These are phyloP conservation scores for Congeria kusceri DNA, from an alignment of 2,888 invertebrate species.

Conservation along the genomic window DNA sequence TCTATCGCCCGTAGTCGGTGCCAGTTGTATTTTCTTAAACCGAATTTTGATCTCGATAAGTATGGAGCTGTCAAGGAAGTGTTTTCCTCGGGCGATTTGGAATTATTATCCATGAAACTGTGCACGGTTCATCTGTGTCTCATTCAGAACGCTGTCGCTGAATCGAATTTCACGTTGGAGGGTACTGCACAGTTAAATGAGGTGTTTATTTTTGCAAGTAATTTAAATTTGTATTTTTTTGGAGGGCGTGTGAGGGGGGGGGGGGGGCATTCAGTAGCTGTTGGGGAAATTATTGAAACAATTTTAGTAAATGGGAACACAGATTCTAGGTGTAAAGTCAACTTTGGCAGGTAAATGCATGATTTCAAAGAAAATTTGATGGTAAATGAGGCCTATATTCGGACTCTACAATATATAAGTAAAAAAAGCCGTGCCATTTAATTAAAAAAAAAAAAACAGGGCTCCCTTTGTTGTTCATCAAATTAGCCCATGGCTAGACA, in stretches of 20 bases:
- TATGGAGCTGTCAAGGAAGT: slow-evolving; percentile 39
- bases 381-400: too few species aligned
- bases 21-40: slow-evolving; percentile 51
- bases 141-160: slow-evolving; percentile 17
- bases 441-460: too few species aligned
- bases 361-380: not conserved
- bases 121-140: slow-evolving; percentile 55
- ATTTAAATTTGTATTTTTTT: too few species aligned
- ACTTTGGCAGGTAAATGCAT: not conserved
- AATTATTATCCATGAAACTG: slow-evolving; percentile 34
- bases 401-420: too few species aligned
- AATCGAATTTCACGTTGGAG: slow-evolving; percentile 23
- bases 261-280: too few species aligned
- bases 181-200: slow-evolving; percentile 52
- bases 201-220: too few species aligned
- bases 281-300: too few species aligned
- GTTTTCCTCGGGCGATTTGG: slow-evolving; percentile 27
- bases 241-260: too few species aligned
- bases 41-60: slow-evolving; percentile 38
- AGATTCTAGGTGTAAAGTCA: not conserved
- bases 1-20: slow-evolving; percentile 45
- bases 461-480: too few species aligned
- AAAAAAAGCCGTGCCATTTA: too few species aligned
- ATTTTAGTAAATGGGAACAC: not conserved
- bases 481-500: too few species aligned